Evolutionary conservation across 2,888 invertebrate species (phyloP), one percentile per base, ranked within the genome.

Genomic region (Ennomos quercinarius): DNA sequence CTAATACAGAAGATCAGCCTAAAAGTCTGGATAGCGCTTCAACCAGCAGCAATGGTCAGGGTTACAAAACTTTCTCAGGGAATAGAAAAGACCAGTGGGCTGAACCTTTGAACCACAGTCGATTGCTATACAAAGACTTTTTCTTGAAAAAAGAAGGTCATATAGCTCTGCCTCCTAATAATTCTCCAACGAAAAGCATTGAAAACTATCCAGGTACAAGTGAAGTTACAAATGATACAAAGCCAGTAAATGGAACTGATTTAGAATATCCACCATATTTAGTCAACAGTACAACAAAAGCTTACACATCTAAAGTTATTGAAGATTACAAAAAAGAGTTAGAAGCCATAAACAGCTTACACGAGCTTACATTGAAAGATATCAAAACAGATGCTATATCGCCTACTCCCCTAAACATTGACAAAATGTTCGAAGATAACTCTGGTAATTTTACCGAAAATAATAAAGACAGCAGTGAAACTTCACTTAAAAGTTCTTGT

Each of bases 301-400:
- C 90, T 0, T 93, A 93, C 57, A 93, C 93, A 6, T 92, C 93
- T 12, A 90, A 91, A 77, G 93, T 93, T 4, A 93, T 93, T 55
- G 92, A 93, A 77, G 93, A 93, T 76, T 93, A 93, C 63, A 93
- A 90, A 74, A 91, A 85, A 68, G 93, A 93, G 78, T 77, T 93
- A 65, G 86, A 90, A 74, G 88, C 93, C 54, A 93, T 93, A 42
- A 91, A 93, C 59, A 90, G 82, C 68, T 75, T 92, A 38, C 93
- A 93, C 57, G 86, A 91, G 59, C 81, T 93, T 8, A 91, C 93
- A 9, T 63, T 93, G 1, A 92, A 92, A 81, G 93, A 93, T 79
- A 88, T 93, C 50, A 87, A 92, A 74, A 83, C 83, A 34, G 91
- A 93, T 57, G 77, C 86, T 1, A 80, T 88, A 58, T 91, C 91